A percentile compares a stretch with the other conserved stretches of the same genome.
phyloP scores from a whole-genome alignment of 2,113 vertebrate species.

The Gnathonemus longibarbis region DNA sequence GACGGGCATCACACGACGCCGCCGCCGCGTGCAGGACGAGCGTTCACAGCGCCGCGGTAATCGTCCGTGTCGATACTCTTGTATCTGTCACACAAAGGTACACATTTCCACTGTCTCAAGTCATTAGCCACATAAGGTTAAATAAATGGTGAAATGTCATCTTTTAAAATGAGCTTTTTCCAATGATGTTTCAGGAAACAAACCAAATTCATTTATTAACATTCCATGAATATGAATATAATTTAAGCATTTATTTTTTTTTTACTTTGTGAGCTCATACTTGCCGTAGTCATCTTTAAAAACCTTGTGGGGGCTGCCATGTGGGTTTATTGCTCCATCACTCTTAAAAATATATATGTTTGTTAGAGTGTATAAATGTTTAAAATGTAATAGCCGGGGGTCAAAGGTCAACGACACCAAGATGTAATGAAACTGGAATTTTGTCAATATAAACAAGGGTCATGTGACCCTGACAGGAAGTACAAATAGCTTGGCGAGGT shows the following conservation, averaged over 20 bases:
- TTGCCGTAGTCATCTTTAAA: background rate
- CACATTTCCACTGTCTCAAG: background rate
- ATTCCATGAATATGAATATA: background rate
- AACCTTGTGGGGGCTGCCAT: background rate
- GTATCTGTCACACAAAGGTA: background rate
- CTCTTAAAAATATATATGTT: background rate
- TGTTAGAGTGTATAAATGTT: background rate
- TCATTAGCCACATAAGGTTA: background rate
- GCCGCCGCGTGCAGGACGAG: background rate
- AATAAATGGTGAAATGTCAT: background rate
- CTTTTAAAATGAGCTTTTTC: background rate
- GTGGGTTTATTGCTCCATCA: background rate
- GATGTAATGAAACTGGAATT: background rate
- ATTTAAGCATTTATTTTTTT: background rate
- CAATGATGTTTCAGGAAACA: background rate
- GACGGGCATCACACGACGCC: background rate
- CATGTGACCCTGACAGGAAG: background rate
- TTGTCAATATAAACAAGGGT: background rate
- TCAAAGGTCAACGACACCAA: conserved; percentile 1
- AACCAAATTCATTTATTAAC: background rate
- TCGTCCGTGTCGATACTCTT: background rate
- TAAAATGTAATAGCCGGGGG: background rate
- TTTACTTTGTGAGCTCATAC: background rate
- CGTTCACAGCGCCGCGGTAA: background rate
- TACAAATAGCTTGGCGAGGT: background rate